A percentile compares a stretch with the other conserved stretches of the same genome.
Evolutionary conservation across 2,797 vertebrate species (phyloP).

Genomic region (Lepus townsendii): DNA sequence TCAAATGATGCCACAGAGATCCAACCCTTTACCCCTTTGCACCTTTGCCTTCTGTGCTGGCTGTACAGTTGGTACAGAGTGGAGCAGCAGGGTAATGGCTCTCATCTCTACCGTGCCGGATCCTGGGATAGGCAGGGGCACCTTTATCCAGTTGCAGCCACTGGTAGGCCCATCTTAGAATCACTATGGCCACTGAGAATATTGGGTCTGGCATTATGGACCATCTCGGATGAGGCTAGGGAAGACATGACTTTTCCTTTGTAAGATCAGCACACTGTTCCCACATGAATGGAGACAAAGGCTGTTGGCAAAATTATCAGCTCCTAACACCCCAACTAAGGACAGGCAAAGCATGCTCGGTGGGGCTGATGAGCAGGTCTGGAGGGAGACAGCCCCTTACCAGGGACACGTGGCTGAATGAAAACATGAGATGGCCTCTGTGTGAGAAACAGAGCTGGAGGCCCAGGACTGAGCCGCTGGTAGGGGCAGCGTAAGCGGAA

Average conservation of each 20-base stretch:
- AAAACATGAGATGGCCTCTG: background rate
- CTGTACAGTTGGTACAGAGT: background rate
- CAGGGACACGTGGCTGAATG: background rate
- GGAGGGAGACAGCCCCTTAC: background rate
- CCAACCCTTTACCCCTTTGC: background rate
- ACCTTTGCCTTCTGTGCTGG: background rate
- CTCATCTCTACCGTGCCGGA: background rate
- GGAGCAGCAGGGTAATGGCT: background rate
- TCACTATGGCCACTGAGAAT: background rate
- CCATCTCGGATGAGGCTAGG: accelerated
- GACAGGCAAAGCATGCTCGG: background rate
- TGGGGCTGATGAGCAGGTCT: background rate
- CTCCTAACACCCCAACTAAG: background rate
- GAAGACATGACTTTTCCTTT: background rate
- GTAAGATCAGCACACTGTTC: background rate
- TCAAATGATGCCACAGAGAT: background rate
- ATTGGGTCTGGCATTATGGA: background rate
- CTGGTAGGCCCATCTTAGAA: background rate
- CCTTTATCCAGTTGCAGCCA: background rate
- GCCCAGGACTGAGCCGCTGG: background rate
- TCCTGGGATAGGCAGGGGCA: background rate
- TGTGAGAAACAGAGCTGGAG: background rate
- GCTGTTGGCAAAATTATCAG: background rate
- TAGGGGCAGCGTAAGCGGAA: background rate
- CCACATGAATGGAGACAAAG: background rate